Percentiles rank a stretch among this genome's conserved stretches.
These are phyloP conservation scores for Drosophila prosaltans DNA, from an alignment of 1,140 invertebrate genomes.

Conservation along the genomic window DNA sequence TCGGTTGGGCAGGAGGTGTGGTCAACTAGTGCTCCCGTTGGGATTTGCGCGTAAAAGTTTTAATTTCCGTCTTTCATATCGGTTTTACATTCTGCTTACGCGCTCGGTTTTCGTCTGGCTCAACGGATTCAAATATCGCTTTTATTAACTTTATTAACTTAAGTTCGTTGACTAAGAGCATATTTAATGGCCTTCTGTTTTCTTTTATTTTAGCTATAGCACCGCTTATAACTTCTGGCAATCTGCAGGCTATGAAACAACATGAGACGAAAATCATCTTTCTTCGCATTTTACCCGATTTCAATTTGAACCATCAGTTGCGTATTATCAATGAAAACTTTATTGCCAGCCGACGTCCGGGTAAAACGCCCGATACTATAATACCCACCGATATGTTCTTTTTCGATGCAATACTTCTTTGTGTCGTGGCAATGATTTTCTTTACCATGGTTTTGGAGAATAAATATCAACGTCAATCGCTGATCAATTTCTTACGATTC, in stretches of 20 bases:
- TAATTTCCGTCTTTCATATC: too few relatives aligned
- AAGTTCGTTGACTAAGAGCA: neutral
- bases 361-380: constrained; percentile 10
- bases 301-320: constrained; percentile 78
- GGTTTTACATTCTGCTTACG: too few relatives aligned
- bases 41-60: too few relatives aligned
- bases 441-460: constrained; percentile 69
- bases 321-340: constrained; percentile 77
- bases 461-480: constrained; percentile 51
- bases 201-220: constrained; percentile 60
- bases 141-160: too few relatives aligned
- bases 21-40: too few relatives aligned
- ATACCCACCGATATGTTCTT: constrained; percentile 54
- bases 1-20: too few relatives aligned
- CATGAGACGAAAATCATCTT: constrained; percentile 66
- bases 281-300: constrained; percentile 73
- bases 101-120: too few relatives aligned
- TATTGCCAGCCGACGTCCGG: constrained; percentile 34
- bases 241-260: constrained; percentile 61
- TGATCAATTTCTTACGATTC: constrained; percentile 31
- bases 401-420: constrained; percentile 51
- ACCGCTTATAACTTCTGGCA: constrained; percentile 70
- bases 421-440: constrained; percentile 51
- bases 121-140: too few relatives aligned
- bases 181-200: neutral